phyloP scores from a whole-genome alignment of 2,113 vertebrate species.

The Rhinoptilus africanus region DNA sequence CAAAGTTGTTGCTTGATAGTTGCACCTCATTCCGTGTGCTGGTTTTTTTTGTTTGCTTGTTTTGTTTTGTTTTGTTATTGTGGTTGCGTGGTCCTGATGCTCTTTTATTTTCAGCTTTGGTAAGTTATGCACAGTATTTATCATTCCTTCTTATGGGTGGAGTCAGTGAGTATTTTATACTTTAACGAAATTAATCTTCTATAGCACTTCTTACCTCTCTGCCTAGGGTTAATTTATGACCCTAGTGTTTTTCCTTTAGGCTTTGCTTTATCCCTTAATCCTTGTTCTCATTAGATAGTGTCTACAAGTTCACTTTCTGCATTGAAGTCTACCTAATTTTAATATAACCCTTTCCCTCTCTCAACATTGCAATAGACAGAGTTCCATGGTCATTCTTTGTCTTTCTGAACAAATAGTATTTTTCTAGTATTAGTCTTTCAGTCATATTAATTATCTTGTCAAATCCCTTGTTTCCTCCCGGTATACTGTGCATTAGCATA shows the following conservation, averaged over 20 bases:
- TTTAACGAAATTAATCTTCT: neutral
- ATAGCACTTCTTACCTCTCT: neutral
- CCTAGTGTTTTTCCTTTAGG: neutral
- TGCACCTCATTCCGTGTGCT: accelerated
- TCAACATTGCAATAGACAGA: neutral
- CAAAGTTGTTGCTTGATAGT: neutral
- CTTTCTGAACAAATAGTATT: neutral
- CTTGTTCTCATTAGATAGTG: neutral
- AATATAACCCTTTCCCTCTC: neutral
- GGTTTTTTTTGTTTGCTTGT: neutral
- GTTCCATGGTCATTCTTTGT: neutral
- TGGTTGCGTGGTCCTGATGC: neutral
- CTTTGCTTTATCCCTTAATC: neutral
- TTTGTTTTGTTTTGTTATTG: neutral
- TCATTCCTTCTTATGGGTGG: neutral
- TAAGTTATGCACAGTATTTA: neutral
- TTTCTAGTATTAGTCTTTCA: neutral
- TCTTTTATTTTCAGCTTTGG: neutral
- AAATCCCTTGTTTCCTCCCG: neutral
- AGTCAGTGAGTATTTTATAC: neutral
- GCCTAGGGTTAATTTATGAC: neutral
- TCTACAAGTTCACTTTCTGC: neutral
- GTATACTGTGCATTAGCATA: neutral
- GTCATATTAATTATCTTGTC: neutral
- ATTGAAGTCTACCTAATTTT: neutral